These are phyloP conservation scores for Epinephelus malabaricus DNA, from an alignment of 2,797 vertebrate species.

Conservation along the genomic window DNA sequence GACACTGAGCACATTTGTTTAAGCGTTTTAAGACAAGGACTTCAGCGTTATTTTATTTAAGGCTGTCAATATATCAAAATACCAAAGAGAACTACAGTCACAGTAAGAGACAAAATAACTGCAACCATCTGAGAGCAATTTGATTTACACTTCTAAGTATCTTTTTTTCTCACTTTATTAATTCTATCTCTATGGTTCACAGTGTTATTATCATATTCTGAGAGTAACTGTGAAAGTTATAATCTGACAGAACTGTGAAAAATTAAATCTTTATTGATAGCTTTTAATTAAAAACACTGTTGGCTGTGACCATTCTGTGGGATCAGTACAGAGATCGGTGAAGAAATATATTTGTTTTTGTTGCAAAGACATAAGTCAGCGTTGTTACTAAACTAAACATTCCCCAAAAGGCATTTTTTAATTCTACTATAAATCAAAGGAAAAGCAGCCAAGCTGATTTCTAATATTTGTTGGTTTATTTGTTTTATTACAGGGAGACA, in stretches of 20 bases:
- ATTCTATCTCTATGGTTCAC: neutral
- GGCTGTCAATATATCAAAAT: neutral
- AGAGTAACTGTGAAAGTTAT: neutral
- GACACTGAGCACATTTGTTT: neutral
- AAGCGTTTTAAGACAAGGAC: neutral
- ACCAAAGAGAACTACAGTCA: neutral
- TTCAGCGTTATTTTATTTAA: neutral
- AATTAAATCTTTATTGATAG: neutral
- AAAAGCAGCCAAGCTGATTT: too few species aligned
- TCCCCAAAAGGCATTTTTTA: neutral
- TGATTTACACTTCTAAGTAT: neutral
- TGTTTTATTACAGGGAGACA: neutral
- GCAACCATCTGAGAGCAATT: neutral
- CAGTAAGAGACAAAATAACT: neutral
- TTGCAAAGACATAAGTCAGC: neutral
- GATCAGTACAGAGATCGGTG: neutral
- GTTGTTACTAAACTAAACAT: neutral
- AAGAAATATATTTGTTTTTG: neutral
- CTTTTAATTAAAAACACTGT: constrained; percentile 11
- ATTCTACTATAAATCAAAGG: neutral
- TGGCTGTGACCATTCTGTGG: neutral
- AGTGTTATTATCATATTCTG: neutral
- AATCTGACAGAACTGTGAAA: neutral
- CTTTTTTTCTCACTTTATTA: neutral
- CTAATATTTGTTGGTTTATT: too few species aligned